Evolutionary conservation across 2,113 vertebrate genomes (phyloP), one percentile per base, ranked within the genome.

Genomic region (Chaetodon trifascialis): DNA sequence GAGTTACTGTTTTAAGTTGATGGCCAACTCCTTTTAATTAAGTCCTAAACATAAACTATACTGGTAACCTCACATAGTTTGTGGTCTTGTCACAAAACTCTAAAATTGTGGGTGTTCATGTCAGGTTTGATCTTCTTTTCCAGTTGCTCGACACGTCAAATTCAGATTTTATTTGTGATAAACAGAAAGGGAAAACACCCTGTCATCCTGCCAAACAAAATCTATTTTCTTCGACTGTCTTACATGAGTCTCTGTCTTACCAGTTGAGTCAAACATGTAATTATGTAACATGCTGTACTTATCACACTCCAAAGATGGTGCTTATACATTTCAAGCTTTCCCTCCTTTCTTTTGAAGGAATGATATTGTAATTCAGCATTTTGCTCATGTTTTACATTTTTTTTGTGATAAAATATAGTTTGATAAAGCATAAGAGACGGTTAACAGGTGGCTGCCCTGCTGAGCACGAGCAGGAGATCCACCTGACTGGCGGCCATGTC

Each of bases 21-120:
- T 7, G 38, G 38, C 38, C 38, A 40, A 40, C 38, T 40, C 38
- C 38, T 40, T 47, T 14, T 47, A 47, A 14, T 47, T 52, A 56
- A 5, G 14, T 38, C 21, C 25, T 52, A 14, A 59, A 85, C 36
- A 40, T 71, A 71, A 85, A 80, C 40, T 34, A 14, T 76, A 62
- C 69, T 11, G 21, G 4, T 11, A 30, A 30, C 21, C 46, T 36
- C 25, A 58, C 56, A 58, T 23, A 14, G 8, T 7, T 42, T 19
- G 47, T 42, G 10, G 30, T 44, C 30, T 38, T 5, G 68, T 63
- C 42, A 46, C 25, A 36, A 8, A 17, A n/a, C 23, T 23, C 3
- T 16, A 9, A 46, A 15, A 17, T 10, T 5, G 63, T 44, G n/a
- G n/a, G 21, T 65, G 42, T 46, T 21, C 52, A 46, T 70, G 55